Conservation (phyloP, 2,113 vertebrate species). For the Megaceryle maxima region DNA sequence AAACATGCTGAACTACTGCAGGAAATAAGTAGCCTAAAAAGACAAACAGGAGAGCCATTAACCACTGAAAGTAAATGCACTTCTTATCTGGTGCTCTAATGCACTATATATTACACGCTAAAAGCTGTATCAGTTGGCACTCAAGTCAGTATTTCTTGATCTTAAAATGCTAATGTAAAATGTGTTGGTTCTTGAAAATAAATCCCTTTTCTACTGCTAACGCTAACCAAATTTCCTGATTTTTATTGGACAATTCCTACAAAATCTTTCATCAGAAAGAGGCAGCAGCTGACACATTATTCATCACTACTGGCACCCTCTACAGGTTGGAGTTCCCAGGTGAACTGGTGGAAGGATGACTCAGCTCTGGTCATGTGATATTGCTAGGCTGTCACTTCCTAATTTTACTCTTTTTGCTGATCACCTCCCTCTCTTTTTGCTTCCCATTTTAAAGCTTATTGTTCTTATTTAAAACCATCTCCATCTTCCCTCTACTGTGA, state of each 20-base stretch:
- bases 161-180: conserved; percentile 12
- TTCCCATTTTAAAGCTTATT: not conserved
- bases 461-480: not conserved
- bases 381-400: not conserved
- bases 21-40: not conserved
- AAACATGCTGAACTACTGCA: not conserved
- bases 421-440: not conserved
- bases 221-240: not conserved
- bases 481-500: not conserved
- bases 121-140: not conserved
- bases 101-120: not conserved
- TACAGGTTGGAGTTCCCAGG: not conserved
- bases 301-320: not conserved
- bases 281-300: not conserved
- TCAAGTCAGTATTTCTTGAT: not conserved
- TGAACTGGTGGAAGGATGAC: not conserved
- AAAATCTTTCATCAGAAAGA: not conserved
- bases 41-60: conserved; percentile 23
- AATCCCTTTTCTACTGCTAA: not conserved
- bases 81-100: not conserved
- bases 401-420: not conserved
- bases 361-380: not conserved
- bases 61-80: conserved; percentile 7
- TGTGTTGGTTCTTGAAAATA: not conserved
- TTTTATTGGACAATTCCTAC: not conserved